phyloP scores from a whole-genome alignment of 2,888 invertebrate genomes.

The Stenichneumon culpator region DNA sequence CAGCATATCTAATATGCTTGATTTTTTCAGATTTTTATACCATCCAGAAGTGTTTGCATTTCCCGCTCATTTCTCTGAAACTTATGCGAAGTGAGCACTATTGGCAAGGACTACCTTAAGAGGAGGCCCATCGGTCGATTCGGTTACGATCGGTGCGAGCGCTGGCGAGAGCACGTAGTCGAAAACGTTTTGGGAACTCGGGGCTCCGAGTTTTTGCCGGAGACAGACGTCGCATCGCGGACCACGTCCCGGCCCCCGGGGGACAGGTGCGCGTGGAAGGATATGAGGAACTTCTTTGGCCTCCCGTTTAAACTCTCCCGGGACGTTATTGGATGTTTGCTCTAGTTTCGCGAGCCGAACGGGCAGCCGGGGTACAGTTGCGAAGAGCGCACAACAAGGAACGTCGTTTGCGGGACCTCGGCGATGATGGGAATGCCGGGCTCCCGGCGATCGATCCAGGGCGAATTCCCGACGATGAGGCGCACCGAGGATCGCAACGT shows the following conservation, averaged over 20 bases:
- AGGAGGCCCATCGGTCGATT: not conserved
- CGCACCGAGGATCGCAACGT: not conserved
- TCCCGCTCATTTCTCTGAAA: too few species aligned
- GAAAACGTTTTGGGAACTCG: conserved; percentile 52
- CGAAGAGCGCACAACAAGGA: not conserved
- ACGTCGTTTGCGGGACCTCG: conserved; percentile 5
- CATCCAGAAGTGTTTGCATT: too few species aligned
- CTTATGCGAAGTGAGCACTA: not conserved
- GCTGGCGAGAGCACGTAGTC: conserved; percentile 40
- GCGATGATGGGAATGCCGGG: conserved; percentile 27
- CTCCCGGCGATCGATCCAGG: conserved; percentile 1
- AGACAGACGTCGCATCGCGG: not conserved
- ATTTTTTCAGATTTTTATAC: too few species aligned
- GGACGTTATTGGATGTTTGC: conserved; percentile 29
- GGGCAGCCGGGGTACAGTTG: not conserved
- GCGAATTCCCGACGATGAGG: conserved; percentile 37
- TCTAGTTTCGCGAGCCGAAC: conserved; percentile 24
- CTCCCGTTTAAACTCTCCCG: conserved; percentile 12
- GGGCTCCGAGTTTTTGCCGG: conserved; percentile 40
- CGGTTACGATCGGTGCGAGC: not conserved
- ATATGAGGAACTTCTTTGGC: conserved; percentile 38
- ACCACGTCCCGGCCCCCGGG: not conserved
- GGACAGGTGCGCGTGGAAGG: conserved; percentile 27
- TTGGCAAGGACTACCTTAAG: conserved; percentile 5
- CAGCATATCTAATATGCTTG: too few species aligned